Conservation (phyloP, 2,113 vertebrate species). For the Lota lota region DNA sequence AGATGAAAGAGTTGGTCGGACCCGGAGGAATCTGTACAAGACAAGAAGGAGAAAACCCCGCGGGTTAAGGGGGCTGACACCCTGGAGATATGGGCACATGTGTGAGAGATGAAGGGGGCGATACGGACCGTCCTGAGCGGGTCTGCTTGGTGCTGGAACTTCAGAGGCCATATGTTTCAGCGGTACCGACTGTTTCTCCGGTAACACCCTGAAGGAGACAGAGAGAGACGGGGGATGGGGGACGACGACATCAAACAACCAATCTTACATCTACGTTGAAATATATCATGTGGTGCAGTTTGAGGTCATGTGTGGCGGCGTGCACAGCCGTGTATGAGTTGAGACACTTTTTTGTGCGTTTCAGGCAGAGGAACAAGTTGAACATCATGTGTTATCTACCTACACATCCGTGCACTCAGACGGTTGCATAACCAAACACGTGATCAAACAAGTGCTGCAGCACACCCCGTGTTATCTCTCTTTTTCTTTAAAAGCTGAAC, state of each 20-base stretch:
- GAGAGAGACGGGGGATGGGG: neutral
- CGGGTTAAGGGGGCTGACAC: neutral
- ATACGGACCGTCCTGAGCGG: constrained; percentile 58
- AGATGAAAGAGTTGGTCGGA: constrained; percentile 63
- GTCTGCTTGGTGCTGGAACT: constrained; percentile 36
- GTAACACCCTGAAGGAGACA: constrained; percentile 41
- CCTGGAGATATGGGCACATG: too few species aligned
- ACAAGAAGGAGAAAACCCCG: neutral
- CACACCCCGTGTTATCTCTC: too few species aligned
- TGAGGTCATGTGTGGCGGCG: constrained; percentile 9
- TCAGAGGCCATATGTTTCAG: constrained; percentile 43
- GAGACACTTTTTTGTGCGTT: neutral
- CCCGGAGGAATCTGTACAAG: constrained; percentile 62
- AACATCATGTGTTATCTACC: constrained; percentile 9
- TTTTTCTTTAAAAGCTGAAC: too few species aligned
- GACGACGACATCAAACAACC: neutral
- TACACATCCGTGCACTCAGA: neutral
- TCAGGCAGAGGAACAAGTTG: constrained; percentile 24
- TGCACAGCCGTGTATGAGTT: neutral
- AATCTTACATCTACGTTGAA: neutral
- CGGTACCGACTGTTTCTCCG: constrained; percentile 27
- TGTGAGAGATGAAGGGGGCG: constrained; percentile 6
- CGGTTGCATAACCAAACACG: neutral
- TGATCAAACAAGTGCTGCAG: too few species aligned
- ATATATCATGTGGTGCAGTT: constrained; percentile 21